Base-by-base conservation (phyloP, 2,797 vertebrate species). In the Gallinago solitaria region DNA sequence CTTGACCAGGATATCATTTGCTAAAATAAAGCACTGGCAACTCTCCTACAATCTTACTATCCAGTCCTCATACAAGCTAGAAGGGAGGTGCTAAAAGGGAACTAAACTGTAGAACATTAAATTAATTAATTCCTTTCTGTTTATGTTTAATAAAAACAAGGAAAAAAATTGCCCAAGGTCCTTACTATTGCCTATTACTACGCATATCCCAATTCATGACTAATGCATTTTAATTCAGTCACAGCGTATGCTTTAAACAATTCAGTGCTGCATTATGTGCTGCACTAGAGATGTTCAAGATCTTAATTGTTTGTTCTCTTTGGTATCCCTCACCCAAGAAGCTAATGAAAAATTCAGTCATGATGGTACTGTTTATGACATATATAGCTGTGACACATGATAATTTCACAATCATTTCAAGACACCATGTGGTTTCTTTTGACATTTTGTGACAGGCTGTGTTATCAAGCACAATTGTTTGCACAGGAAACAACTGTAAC, bases 381-480 rank as follows among this genome's bases (percentile, higher is more conserved):
- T 78, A 50, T 59, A 74, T 71, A 88, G 67, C 87, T 71, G 89
- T 94, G 96, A 86, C 96, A 96, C 85, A 61, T 88, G 91, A 86
- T 97, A 96, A 97, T 96, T 97, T 97, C 95, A 95, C 89, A 90
- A 86, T 96, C 93, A 94, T 86, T 96, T 93, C 12, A 68, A 92
- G 91, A 87, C 90, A 95, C 88, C 89, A 86, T 95, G 92, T 96
- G 92, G 91, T 92, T 87, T 96, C 93, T 95, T 96, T 96, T 94
- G 94, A 95, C 87, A 86, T 94, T 96, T 95, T 74, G 48, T 95
- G 96, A 94, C 91, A 96, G 93, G 87, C 90, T 96, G 64, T 87
- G 93, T 83, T 96, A 96, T 97, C 96, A 96, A 92, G 94, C 86
- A 77, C 93, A 97, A 94, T 96, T 96, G 94, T 97, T 97, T 97